Conservation (phyloP, 2,888 invertebrate genomes). For the Drosophila maculinotata region DNA sequence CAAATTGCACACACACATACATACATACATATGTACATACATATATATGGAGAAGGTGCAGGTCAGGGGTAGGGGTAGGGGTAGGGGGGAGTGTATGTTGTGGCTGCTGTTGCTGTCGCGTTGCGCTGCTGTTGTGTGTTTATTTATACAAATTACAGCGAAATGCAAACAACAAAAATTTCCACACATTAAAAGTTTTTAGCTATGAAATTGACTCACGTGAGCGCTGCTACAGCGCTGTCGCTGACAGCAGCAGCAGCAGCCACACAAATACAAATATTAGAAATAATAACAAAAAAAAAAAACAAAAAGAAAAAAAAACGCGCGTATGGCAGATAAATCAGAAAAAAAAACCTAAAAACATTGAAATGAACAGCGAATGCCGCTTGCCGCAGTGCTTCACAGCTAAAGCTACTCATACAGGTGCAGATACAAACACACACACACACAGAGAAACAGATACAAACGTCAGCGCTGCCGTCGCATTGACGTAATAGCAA, state of each 20-base stretch:
- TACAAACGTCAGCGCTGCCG: constrained; percentile 69
- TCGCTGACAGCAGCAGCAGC: constrained; percentile 18
- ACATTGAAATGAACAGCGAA: constrained; percentile 76
- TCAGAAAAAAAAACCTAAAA: constrained; percentile 72
- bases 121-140: constrained; percentile 48
- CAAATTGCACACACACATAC: constrained; percentile 59
- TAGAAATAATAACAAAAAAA: constrained; percentile 59
- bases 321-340: constrained; percentile 67
- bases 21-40: constrained; percentile 34
- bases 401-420: constrained; percentile 17
- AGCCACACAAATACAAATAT: constrained; percentile 49
- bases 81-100: background rate
- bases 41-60: constrained; percentile 33
- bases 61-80: background rate
- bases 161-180: constrained; percentile 58
- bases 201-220: constrained; percentile 72
- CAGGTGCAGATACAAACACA: constrained; percentile 39
- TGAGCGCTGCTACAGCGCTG: constrained; percentile 67
- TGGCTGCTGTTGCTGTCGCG: constrained; percentile 13
- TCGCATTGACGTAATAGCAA: constrained; percentile 80
- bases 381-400: constrained; percentile 71
- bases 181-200: constrained; percentile 78
- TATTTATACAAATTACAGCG: constrained; percentile 75
- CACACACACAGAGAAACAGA: constrained; percentile 31
- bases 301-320: constrained; percentile 30